Percentiles rank a stretch among this genome's conserved stretches.
These are phyloP conservation scores for Eulacestoma nigropectus DNA, from an alignment of 2,113 vertebrate genomes.

Conservation along the genomic window DNA sequence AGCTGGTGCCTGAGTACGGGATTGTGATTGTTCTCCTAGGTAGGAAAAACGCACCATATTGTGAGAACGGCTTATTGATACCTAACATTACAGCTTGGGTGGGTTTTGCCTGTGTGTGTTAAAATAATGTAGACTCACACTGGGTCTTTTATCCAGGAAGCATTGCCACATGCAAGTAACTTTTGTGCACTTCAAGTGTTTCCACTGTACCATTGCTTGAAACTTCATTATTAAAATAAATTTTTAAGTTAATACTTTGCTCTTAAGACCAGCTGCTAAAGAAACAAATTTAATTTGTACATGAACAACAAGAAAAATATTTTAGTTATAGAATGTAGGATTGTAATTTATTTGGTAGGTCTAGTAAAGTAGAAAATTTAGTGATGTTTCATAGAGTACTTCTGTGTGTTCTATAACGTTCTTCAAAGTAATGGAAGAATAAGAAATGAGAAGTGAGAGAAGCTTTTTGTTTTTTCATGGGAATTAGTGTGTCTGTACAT, in stretches of 20 bases:
- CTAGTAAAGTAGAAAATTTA: neutral
- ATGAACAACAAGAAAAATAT: neutral
- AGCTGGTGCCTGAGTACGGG: neutral
- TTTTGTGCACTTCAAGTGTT: neutral
- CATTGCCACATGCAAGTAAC: neutral
- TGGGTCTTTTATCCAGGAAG: neutral
- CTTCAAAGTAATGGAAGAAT: neutral
- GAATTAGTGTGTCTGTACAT: neutral
- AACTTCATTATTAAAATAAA: neutral
- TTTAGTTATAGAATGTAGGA: neutral
- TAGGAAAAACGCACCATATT: neutral
- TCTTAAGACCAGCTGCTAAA: neutral
- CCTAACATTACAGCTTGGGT: neutral
- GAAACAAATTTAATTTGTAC: neutral
- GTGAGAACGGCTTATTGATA: neutral
- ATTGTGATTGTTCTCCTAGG: neutral
- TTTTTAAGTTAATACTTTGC: neutral
- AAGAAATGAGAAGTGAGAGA: neutral
- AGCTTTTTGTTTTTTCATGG: neutral
- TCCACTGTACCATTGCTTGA: neutral
- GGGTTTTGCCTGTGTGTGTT: neutral
- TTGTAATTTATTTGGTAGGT: neutral
- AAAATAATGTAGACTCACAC: neutral
- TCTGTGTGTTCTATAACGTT: neutral
- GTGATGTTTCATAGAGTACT: neutral